Percentiles rank a stretch among this genome's conserved stretches.
These are phyloP conservation scores for Sander vitreus DNA, from an alignment of 2,113 vertebrate genomes.

Conservation along the genomic window DNA sequence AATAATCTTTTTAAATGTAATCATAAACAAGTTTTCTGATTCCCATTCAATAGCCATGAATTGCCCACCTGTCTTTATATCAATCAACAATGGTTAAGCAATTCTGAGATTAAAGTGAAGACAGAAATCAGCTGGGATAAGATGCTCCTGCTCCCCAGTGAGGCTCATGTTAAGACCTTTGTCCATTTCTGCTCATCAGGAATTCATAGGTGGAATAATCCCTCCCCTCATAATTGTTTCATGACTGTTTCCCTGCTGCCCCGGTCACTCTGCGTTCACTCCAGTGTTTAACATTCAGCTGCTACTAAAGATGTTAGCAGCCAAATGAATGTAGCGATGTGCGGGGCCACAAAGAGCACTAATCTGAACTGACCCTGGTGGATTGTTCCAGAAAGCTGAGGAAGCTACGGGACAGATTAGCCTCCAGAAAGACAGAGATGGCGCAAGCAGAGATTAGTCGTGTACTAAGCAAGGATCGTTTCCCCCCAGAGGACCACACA, in stretches of 20 bases:
- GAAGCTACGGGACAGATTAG: constrained; percentile 92
- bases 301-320: constrained; percentile 92
- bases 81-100: background rate
- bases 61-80: constrained; percentile 17
- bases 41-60: background rate
- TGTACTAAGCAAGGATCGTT: constrained; percentile 85
- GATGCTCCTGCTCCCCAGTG: constrained; percentile 38
- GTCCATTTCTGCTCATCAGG: constrained; percentile 70
- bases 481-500: constrained; percentile 93
- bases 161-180: constrained; percentile 66
- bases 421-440: constrained; percentile 85
- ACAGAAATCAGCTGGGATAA: constrained; percentile 26
- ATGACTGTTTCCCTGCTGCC: constrained; percentile 63
- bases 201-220: constrained; percentile 82
- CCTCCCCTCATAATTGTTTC: constrained; percentile 69
- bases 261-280: constrained; percentile 49
- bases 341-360: constrained; percentile 88
- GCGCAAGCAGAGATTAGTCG: constrained; percentile 92
- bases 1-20: background rate
- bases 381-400: constrained; percentile 89
- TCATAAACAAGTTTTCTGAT: background rate
- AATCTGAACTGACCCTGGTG: constrained; percentile 91
- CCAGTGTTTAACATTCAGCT: constrained; percentile 89
- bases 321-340: constrained; percentile 89
- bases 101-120: constrained; percentile 30